Evolutionary conservation across 2,888 invertebrate species (phyloP).

Genomic region (Exephanes ischioxanthus): DNA sequence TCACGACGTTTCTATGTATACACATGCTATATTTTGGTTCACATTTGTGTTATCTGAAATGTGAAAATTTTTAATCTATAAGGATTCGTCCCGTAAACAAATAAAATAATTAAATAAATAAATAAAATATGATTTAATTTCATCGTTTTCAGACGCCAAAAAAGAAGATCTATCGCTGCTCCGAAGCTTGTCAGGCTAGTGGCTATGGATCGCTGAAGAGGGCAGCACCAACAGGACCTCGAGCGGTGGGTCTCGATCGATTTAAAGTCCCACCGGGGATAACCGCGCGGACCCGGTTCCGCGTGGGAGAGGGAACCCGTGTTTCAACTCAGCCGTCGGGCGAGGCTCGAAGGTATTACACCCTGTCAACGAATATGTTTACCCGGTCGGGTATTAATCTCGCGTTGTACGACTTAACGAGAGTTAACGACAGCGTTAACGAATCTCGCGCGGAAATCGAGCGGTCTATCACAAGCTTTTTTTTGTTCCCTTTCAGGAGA

Average conservation of each 20-base stretch:
- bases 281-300: neutral
- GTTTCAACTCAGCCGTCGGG: neutral
- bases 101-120: neutral
- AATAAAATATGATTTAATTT: neutral
- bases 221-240: constrained; percentile 77
- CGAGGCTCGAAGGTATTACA: neutral
- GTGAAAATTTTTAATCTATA: no score
- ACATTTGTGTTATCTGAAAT: no score
- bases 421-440: constrained; percentile 57
- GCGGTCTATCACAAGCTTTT: constrained; percentile 7
- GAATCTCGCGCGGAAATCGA: constrained; percentile 32
- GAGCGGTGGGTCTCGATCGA: constrained; percentile 1
- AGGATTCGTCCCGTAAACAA: neutral
- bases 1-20: no score
- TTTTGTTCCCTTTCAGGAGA: constrained; percentile 15
- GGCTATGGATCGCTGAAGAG: constrained; percentile 62
- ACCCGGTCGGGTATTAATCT: constrained; percentile 34
- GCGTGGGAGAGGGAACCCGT: neutral
- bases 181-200: neutral
- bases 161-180: neutral
- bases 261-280: neutral
- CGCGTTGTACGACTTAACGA: constrained; percentile 28
- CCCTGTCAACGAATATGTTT: constrained; percentile 39
- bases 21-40: no score
- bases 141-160: neutral